Evolutionary conservation across 2,888 invertebrate species (phyloP).

Genomic region (Mechanitis mazaeus): DNA sequence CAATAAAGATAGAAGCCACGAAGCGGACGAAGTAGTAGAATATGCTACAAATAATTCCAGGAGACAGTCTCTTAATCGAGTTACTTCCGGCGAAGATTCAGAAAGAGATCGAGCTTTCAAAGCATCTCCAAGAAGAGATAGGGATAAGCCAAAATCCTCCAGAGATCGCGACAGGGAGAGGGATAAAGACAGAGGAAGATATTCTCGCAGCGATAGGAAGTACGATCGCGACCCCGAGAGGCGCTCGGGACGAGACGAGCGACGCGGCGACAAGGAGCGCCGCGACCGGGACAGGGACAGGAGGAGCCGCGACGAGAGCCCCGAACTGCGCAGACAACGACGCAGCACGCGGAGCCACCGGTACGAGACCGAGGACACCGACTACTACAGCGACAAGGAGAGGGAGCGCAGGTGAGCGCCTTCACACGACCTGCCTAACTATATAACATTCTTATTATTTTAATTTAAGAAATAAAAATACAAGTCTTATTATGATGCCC

Average conservation of each 20-base stretch:
- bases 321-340: conserved; percentile 49
- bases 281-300: conserved; percentile 40
- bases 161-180: conserved; percentile 49
- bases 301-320: conserved; percentile 43
- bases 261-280: conserved; percentile 52
- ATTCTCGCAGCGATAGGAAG: conserved; percentile 54
- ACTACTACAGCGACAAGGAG: conserved; percentile 82
- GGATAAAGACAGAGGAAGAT: conserved; percentile 44
- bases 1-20: conserved; percentile 44
- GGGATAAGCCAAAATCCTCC: conserved; percentile 51
- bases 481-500: background rate
- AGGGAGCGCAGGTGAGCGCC: conserved; percentile 64
- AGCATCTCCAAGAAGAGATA: conserved; percentile 54
- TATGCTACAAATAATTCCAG: conserved; percentile 47
- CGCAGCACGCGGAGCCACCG: conserved; percentile 62
- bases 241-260: conserved; percentile 46
- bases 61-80: conserved; percentile 52
- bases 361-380: conserved; percentile 81
- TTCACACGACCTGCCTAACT: background rate
- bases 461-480: no score
- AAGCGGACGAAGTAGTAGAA: conserved; percentile 51
- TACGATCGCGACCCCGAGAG: conserved; percentile 51
- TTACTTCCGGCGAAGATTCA: conserved; percentile 65
- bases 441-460: no score
- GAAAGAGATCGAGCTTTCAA: conserved; percentile 61